A percentile compares a stretch with the other conserved stretches of the same genome.
These are phyloP conservation scores for Chorisops tibialis DNA, from an alignment of 2,888 invertebrate genomes.

Conservation along the genomic window DNA sequence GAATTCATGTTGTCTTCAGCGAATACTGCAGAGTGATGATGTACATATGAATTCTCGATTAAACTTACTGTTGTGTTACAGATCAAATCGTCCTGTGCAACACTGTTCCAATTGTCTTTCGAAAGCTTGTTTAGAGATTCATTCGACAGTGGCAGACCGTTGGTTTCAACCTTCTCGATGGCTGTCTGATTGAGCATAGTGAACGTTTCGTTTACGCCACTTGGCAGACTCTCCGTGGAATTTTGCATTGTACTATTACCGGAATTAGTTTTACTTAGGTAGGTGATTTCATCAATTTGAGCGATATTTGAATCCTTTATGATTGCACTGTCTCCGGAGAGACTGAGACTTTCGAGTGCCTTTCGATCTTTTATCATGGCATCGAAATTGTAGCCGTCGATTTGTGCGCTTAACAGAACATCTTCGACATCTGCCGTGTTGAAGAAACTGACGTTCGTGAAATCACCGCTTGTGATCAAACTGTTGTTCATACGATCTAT, in stretches of 20 bases:
- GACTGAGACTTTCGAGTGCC: conserved; percentile 46
- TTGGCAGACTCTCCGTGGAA: conserved; percentile 46
- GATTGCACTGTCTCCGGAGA: conserved; percentile 47
- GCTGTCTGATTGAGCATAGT: conserved; percentile 18
- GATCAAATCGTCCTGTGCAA: conserved; percentile 42
- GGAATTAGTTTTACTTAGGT: conserved; percentile 47
- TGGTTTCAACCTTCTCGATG: conserved; percentile 31
- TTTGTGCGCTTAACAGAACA: conserved; percentile 35
- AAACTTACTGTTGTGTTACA: conserved; percentile 47
- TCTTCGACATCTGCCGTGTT: conserved; percentile 29
- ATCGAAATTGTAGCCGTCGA: conserved; percentile 44
- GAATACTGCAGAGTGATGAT: not conserved
- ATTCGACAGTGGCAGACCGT: conserved; percentile 24
- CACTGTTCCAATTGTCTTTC: conserved; percentile 25
- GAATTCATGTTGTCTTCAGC: not conserved
- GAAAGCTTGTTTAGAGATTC: conserved; percentile 20
- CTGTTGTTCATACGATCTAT: conserved; percentile 43
- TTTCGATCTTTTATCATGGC: conserved; percentile 50
- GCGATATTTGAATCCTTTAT: conserved; percentile 49
- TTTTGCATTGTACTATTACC: conserved; percentile 50
- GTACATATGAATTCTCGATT: conserved; percentile 42
- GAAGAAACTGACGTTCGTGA: conserved; percentile 38
- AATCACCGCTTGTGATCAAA: conserved; percentile 50
- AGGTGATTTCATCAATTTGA: conserved; percentile 48
- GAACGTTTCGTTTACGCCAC: conserved; percentile 34